These are phyloP conservation scores for Platycnemis pennipes DNA, from an alignment of 2,888 invertebrate genomes.

Conservation along the genomic window DNA sequence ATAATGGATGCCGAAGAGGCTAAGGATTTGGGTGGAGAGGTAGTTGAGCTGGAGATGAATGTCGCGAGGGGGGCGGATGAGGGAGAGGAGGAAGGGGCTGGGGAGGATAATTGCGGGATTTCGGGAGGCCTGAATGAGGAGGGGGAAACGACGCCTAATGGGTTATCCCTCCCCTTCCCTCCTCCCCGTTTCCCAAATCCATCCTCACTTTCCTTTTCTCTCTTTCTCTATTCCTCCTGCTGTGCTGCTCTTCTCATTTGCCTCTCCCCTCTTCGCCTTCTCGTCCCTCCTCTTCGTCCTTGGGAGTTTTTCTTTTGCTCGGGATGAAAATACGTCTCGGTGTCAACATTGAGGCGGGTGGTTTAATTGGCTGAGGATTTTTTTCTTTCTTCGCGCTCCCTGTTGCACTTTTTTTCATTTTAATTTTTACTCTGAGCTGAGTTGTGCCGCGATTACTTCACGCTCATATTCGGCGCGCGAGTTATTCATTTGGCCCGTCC, in stretches of 20 bases:
- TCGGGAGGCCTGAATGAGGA: background rate
- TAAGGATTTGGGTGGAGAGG: background rate
- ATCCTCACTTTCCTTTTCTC: background rate
- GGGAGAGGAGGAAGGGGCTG: background rate
- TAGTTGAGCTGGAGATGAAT: background rate
- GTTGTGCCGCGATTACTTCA: background rate
- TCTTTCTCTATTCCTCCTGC: background rate
- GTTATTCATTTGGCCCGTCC: background rate
- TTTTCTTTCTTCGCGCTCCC: background rate
- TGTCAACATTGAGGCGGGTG: background rate
- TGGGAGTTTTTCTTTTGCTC: background rate
- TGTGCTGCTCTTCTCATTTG: too few relatives aligned
- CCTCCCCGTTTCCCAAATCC: background rate
- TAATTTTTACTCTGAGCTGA: background rate
- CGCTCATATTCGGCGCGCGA: background rate
- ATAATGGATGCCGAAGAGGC: background rate
- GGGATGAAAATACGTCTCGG: background rate
- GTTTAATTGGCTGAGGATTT: constrained; percentile 2
- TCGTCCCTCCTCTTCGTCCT: background rate
- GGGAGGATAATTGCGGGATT: background rate
- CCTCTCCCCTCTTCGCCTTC: background rate
- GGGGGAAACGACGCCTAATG: constrained; percentile 2
- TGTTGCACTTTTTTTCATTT: too few relatives aligned
- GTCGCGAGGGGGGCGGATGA: background rate
- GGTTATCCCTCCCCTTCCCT: background rate